phyloP scores from a whole-genome alignment of 2,888 invertebrate species.

The Rhogogaster chlorosoma region DNA sequence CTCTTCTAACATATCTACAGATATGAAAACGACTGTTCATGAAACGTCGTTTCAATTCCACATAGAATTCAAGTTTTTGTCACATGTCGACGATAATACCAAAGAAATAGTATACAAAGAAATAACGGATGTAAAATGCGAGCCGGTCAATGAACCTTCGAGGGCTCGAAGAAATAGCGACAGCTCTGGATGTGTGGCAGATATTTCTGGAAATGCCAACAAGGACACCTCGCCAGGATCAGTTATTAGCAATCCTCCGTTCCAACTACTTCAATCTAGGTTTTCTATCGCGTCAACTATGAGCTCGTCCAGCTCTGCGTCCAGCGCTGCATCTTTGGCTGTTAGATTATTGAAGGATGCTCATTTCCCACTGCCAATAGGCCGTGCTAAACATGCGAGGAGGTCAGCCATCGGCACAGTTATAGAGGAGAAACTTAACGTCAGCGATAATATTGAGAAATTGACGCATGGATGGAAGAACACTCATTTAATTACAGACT shows the following conservation, averaged over 20 bases:
- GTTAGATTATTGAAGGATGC: conserved; percentile 61
- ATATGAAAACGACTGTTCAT: conserved; percentile 60
- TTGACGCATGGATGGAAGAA: conserved; percentile 72
- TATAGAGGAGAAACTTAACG: conserved; percentile 49
- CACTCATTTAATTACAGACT: conserved; percentile 61
- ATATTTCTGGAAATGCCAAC: conserved; percentile 72
- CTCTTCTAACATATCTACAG: background rate
- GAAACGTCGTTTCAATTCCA: conserved; percentile 69
- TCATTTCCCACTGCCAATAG: conserved; percentile 67
- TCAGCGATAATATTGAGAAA: conserved; percentile 64
- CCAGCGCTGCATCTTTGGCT: conserved; percentile 69
- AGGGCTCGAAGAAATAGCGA: conserved; percentile 64
- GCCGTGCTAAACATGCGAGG: conserved; percentile 66
- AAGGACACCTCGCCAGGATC: conserved; percentile 72
- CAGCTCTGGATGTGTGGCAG: conserved; percentile 68
- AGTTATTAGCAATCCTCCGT: conserved; percentile 69
- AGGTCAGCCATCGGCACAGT: conserved; percentile 58
- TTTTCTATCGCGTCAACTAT: conserved; percentile 69
- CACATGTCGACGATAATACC: conserved; percentile 69
- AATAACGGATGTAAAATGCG: conserved; percentile 66
- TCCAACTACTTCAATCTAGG: conserved; percentile 64
- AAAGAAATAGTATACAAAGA: conserved; percentile 69
- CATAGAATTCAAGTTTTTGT: conserved; percentile 68
- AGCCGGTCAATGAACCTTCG: conserved; percentile 56
- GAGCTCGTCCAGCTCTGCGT: conserved; percentile 70